Conservation (phyloP, 2,797 vertebrate species). For the Cuniculus paca region DNA sequence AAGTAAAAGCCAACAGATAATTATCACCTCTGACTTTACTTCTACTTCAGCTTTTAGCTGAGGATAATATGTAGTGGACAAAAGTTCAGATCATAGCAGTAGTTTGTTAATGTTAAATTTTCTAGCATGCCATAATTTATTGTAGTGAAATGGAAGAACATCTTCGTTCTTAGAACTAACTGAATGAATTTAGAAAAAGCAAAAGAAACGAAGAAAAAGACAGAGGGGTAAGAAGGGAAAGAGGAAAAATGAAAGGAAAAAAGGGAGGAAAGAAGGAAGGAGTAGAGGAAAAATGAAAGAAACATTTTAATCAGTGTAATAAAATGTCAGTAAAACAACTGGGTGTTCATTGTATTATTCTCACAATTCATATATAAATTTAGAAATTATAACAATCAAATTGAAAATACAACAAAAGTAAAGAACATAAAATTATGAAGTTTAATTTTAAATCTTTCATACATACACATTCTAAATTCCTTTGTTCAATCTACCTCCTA, state of each 20-base stretch:
- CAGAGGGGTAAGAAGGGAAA: too few relatives aligned
- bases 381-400: neutral
- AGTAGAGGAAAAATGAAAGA: too few relatives aligned
- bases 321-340: conserved; percentile 1
- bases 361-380: neutral
- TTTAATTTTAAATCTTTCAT: neutral
- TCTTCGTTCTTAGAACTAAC: neutral
- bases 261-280: too few relatives aligned
- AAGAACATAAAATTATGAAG: neutral
- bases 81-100: neutral
- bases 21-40: neutral
- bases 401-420: neutral
- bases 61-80: neutral
- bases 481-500: too few relatives aligned
- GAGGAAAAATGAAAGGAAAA: too few relatives aligned
- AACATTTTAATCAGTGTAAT: too few relatives aligned
- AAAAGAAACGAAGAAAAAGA: neutral
- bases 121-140: neutral
- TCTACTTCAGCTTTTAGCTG: neutral
- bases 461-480: too few relatives aligned
- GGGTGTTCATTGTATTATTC: neutral
- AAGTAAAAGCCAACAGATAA: neutral
- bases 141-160: neutral
- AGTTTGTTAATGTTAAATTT: conserved; percentile 26
- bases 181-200: neutral